Conservation (phyloP, 1,140 invertebrate species). For the Papilio polytes region DNA sequence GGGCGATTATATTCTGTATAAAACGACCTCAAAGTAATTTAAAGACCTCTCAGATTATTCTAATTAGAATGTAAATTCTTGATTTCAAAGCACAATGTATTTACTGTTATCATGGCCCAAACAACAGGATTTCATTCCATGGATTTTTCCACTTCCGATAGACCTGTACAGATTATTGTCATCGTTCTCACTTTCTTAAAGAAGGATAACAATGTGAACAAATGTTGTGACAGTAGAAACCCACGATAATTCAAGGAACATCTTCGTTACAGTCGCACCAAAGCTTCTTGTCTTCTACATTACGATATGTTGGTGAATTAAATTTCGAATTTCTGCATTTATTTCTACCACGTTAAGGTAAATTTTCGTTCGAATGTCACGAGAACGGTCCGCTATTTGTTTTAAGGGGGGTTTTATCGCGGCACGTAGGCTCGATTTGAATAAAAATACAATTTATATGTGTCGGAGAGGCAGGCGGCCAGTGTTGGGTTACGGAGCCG, state of each 20-base stretch:
- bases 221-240: background rate
- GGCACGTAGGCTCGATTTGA: slow-evolving; percentile 80
- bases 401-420: slow-evolving; percentile 78
- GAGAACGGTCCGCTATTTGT: slow-evolving; percentile 73
- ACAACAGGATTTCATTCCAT: slow-evolving; percentile 49
- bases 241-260: slow-evolving; percentile 63
- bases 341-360: slow-evolving; percentile 54
- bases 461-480: slow-evolving; percentile 73
- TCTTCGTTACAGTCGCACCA: slow-evolving; percentile 71
- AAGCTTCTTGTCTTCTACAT: slow-evolving; percentile 61
- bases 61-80: slow-evolving; percentile 39
- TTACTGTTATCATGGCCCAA: background rate
- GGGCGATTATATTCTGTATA: background rate
- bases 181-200: background rate
- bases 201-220: background rate
- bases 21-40: background rate
- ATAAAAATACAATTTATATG: slow-evolving; percentile 84
- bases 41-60: background rate
- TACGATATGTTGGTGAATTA: slow-evolving; percentile 39
- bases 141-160: background rate
- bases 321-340: slow-evolving; percentile 51
- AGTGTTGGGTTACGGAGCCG: slow-evolving; percentile 79
- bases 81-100: slow-evolving; percentile 42
- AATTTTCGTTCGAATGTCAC: slow-evolving; percentile 51
- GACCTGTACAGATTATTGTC: background rate